Evolutionary conservation across 2,113 vertebrate species (phyloP), one percentile per base, ranked within the genome.

Genomic region (Chaetura pelagica): DNA sequence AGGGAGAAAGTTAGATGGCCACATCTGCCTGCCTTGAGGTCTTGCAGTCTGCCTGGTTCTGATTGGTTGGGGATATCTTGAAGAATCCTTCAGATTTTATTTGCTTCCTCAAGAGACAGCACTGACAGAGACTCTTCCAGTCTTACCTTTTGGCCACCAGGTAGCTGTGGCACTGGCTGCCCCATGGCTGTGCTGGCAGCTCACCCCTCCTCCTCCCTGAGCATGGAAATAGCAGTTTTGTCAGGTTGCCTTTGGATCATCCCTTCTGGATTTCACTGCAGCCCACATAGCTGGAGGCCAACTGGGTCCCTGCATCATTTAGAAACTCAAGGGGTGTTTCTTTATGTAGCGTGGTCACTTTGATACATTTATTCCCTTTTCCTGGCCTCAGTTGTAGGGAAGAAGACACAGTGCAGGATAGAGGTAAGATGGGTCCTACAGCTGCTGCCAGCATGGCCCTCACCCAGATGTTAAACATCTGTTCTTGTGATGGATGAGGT

Each of bases 141-240:
- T 42, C n/a, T 51, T 15, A 5, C 4, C 19, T 73, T 35, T 46
- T 15, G 81, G 66, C 57, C 16, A 16, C 52, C 0, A 0, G 14
- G 23, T 44, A 12, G 30, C 20, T 75, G 69, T 26, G 24, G 20
- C 8, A 3, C 7, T 23, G 46, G 42, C n/a, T 66, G 3, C 35
- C 6, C 0, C 1, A 4, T 46, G 23, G 3, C 42, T 42, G 16
- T 48, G 27, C 72, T 51, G 64, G 66, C 51, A 62, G 30, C 69
- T 62, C 24, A 20, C 46, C 40, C n/a, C 21, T 6, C 40, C 32
- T 44, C 9, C 32, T 66, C 18, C 3, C 57, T 20, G 12, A 69
- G n/a, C 40, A 9, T 11, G 12, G 62, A 57, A 73, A 8, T 2
- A 8, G 29, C 0, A 4, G 18, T 29, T 76, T 34, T 1, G 1